A percentile compares a stretch with the other conserved stretches of the same genome.
Evolutionary conservation across 2,113 vertebrate species (phyloP).

Genomic region (Redunca redunca): DNA sequence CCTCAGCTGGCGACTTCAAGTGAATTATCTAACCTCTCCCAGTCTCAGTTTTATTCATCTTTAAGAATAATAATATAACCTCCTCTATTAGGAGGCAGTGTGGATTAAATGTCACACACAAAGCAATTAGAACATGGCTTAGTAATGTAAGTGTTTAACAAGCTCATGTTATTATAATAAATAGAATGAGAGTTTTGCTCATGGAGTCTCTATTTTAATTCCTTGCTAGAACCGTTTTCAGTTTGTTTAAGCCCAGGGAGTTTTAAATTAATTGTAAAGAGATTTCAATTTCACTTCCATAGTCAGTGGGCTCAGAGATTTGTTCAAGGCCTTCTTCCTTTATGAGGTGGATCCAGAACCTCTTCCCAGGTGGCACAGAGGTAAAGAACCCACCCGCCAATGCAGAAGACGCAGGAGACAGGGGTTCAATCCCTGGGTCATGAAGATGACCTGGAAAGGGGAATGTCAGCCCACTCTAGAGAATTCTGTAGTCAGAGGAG

Average conservation of each 20-base stretch:
- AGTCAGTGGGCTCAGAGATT: neutral
- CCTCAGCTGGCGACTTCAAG: neutral
- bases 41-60: neutral
- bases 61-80: neutral
- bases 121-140: slow-evolving; percentile 2
- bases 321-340: neutral
- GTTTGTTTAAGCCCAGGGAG: neutral
- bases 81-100: neutral
- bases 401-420: neutral
- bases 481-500: neutral
- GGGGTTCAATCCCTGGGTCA: neutral
- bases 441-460: neutral
- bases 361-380: neutral
- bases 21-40: neutral
- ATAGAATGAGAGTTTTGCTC: neutral
- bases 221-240: neutral
- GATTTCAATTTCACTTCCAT: slow-evolving; percentile 12
- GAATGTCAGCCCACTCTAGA: neutral
- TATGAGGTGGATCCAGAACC: neutral
- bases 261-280: neutral
- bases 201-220: slow-evolving; percentile 22
- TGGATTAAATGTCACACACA: neutral
- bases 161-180: neutral
- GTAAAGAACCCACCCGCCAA: neutral
- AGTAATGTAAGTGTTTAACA: neutral